Evolutionary conservation across 2,797 vertebrate genomes (phyloP), one percentile per base, ranked within the genome.

Genomic region (Chanos chanos): DNA sequence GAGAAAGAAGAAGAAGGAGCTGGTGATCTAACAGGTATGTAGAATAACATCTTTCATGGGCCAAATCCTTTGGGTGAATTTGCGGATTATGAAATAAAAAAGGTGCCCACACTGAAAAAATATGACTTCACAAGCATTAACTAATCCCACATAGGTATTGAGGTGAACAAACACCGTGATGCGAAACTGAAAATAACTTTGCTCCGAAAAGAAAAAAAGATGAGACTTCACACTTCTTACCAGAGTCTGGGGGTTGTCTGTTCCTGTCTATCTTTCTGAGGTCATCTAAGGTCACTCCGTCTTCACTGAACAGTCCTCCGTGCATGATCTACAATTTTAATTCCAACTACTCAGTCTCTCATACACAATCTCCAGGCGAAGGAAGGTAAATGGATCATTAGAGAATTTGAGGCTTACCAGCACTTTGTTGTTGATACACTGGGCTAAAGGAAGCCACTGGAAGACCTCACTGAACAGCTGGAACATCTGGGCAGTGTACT

Each of bases 391-490:
- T 3, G 5, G 1, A 0, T 1, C n/a, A n/a, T n/a, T n/a, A n/a
- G n/a, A n/a, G 22, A 0, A 1, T 2, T 3, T 2, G 1, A 2
- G 4, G 7, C 88, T 88, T 66, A 97, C 95, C 94, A 98, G 83
- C 4, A 97, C 90, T 91, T 92, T 94, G 78, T 52, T 88, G 2
- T 97, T 97, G 82, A 98, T 93, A 64, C 95, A 97, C 85, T 96
- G 93, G 2, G 93, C 91, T 31, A 98, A 88, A 0, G 95, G 95
- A 25, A 98, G 90, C 95, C 95, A 98, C 88, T 98, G 94, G 54
- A 98, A 97, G 68, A 97, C 95, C 78, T 97, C 95, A 0, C 94
- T 96, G 85, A 98, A 98, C n/a, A 98, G 91, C 62, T 96, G 93
- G 31, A 96, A 98, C 95, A 98, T 98, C 89, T 97, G 95, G 0